Evolutionary conservation across 2,113 vertebrate genomes (phyloP).

Genomic region (Trachemys scripta): DNA sequence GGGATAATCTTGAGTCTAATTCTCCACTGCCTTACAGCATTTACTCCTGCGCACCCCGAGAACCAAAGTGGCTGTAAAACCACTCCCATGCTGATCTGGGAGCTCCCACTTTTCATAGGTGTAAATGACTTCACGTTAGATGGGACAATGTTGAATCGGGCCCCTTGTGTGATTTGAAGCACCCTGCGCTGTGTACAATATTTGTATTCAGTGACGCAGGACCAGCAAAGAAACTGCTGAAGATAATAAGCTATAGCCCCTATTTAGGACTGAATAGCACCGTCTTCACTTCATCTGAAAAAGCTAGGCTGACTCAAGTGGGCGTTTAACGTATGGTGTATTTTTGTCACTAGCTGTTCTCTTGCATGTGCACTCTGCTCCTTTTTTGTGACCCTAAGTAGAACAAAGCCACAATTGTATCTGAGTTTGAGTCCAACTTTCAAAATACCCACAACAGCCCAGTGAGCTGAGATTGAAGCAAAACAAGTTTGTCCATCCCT

Average conservation of each 20-base stretch:
- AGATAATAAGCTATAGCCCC: rapidly evolving
- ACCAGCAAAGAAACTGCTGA: not conserved
- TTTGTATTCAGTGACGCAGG: not conserved
- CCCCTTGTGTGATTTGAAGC: not conserved
- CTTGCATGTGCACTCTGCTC: not conserved
- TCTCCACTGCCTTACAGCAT: not conserved
- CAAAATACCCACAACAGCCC: not conserved
- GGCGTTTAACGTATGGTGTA: not conserved
- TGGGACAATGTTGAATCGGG: not conserved
- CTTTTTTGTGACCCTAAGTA: not conserved
- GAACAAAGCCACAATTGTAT: not conserved
- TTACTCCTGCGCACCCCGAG: rapidly evolving
- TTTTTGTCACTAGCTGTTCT: rapidly evolving
- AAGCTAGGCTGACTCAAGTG: not conserved
- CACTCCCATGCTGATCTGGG: not conserved
- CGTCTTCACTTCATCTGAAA: not conserved
- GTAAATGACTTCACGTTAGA: not conserved
- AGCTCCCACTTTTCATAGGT: not conserved
- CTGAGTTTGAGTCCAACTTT: not conserved
- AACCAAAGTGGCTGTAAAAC: not conserved
- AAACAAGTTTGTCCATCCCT: not conserved
- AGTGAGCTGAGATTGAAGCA: not conserved
- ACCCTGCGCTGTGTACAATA: not conserved
- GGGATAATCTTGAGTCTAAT: not conserved
- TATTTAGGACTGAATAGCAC: rapidly evolving